Evolutionary conservation across 2,888 invertebrate genomes (phyloP), one percentile per base, ranked within the genome.

Genomic region (Venusia cambrica): DNA sequence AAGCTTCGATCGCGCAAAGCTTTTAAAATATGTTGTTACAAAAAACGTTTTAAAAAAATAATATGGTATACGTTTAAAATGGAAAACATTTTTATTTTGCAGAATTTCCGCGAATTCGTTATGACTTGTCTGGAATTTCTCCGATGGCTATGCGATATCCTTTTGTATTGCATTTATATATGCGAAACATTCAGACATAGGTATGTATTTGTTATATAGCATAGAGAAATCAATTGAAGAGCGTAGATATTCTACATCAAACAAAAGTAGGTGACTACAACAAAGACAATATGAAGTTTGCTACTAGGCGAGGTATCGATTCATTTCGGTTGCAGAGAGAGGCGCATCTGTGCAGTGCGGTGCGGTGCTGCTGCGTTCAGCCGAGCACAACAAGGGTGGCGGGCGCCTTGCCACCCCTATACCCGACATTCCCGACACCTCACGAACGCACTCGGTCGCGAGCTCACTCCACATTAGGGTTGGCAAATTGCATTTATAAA

Each of bases 351-450:
- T 77, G 78, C 73, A 75, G 77, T 71, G 68, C 54, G 66, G 73
- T 32, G 17, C 74, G 66, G 66, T 70, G 66, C 73, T 32, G 17
- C 74, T 67, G 66, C 70, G 72, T 69, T 71, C 79, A 74, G 63
- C 62, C 68, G 68, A 70, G 69, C 73, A 68, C 65, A 58, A 60
- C 66, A 62, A 57, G 59, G 58, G 57, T 54, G 56, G 52, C 43
- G 46, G 43, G 51, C 34, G 18, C 30, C 20, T 18, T 10, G 29
- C 32, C 49, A 51, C 55, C 54, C 67, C 78, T 77, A 74, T 78
- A 78, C 70, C 76, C 75, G 76, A 76, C 83, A 76, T 75, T 79
- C 74, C 72, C 75, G 73, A 85, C 85, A 85, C 84, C 83, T 84
- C 78, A 73, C 75, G 67, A 74, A 73, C 74, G 72, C 75, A 75